Evolutionary conservation across 2,113 vertebrate species (phyloP).

Genomic region (Scatophagus argus): DNA sequence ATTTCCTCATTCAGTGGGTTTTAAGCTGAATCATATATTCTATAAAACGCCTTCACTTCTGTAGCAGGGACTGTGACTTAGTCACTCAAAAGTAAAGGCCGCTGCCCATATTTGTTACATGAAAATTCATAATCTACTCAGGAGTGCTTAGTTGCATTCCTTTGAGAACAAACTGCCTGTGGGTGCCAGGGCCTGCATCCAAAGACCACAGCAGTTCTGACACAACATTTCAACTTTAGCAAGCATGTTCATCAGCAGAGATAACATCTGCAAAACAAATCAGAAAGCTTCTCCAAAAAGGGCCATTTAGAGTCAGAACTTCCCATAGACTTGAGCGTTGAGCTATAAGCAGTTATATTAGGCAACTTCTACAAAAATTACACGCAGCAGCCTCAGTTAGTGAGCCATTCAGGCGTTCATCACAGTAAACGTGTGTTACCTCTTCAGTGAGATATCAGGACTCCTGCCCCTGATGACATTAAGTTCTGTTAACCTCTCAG

Average conservation of each 20-base stretch:
- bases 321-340: neutral
- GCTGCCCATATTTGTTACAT: slow-evolving; percentile 14
- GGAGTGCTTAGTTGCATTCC: slow-evolving; percentile 64
- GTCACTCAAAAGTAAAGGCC: slow-evolving; percentile 11
- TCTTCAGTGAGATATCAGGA: slow-evolving; percentile 17
- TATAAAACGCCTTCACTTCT: neutral
- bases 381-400: neutral
- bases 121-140: slow-evolving; percentile 67
- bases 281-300: neutral
- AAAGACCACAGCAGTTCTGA: slow-evolving; percentile 12
- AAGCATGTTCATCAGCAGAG: neutral
- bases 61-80: neutral
- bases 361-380: neutral
- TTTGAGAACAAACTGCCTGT: slow-evolving; percentile 15
- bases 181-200: slow-evolving; percentile 26
- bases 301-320: neutral
- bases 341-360: neutral
- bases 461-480: slow-evolving; percentile 49
- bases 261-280: neutral
- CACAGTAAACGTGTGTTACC: slow-evolving; percentile 4
- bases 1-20: neutral
- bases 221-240: slow-evolving; percentile 17
- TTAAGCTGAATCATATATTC: neutral
- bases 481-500: slow-evolving; percentile 11
- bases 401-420: slow-evolving; percentile 13